phyloP scores from a whole-genome alignment of 2,888 invertebrate species.

The Hydrotaea diabolus region DNA sequence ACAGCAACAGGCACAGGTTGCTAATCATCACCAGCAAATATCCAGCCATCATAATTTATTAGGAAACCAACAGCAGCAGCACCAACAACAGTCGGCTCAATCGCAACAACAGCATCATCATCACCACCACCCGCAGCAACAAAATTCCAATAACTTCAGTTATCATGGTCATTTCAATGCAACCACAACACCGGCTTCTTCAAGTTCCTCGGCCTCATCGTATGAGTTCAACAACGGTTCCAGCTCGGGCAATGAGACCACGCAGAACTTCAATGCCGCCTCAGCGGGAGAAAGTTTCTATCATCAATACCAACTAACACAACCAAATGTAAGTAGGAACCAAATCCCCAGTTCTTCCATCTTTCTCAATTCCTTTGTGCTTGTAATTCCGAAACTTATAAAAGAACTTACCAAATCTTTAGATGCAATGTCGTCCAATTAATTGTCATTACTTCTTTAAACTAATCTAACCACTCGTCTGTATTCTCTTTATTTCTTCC shows the following conservation, averaged over 20 bases:
- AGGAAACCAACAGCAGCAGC: constrained; percentile 59
- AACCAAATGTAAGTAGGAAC: constrained; percentile 76
- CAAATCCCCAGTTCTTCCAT: no score
- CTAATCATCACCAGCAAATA: constrained; percentile 63
- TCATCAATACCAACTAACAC: constrained; percentile 71
- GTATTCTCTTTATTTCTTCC: neutral
- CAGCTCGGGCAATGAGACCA: constrained; percentile 80
- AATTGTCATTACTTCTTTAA: neutral
- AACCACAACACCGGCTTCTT: constrained; percentile 75
- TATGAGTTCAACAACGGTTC: constrained; percentile 80
- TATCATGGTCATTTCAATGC: constrained; percentile 81
- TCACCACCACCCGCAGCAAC: constrained; percentile 52
- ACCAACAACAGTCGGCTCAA: constrained; percentile 52
- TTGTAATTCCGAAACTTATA: no score
- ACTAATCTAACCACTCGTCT: neutral
- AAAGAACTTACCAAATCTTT: no score
- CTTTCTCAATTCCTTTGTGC: no score
- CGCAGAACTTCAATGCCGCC: constrained; percentile 67
- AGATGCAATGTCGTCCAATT: no score
- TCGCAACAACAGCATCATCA: constrained; percentile 69
- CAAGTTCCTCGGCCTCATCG: constrained; percentile 76
- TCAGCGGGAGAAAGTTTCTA: constrained; percentile 71
- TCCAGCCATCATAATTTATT: neutral
- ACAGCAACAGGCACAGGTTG: constrained; percentile 69
- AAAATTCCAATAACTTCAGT: constrained; percentile 71